Evolutionary conservation across 2,113 vertebrate genomes (phyloP).

Genomic region (Fukomys damarensis): DNA sequence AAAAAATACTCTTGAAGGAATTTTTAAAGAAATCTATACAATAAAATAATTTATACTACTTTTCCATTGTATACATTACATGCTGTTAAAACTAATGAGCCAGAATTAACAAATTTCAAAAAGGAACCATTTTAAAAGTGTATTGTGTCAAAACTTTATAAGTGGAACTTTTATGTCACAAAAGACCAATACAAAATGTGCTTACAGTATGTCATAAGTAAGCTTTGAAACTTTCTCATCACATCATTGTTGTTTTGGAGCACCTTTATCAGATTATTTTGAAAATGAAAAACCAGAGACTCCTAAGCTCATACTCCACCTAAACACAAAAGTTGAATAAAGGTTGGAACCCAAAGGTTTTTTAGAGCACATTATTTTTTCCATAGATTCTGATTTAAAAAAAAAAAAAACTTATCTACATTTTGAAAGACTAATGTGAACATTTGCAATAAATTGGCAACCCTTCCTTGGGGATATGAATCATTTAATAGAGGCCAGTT

Average conservation of each 20-base stretch:
- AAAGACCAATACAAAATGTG: neutral
- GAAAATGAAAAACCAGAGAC: neutral
- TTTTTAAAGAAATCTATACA: neutral
- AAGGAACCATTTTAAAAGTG: neutral
- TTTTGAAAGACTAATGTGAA: slow-evolving; percentile 25
- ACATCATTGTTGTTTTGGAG: neutral
- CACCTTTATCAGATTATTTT: neutral
- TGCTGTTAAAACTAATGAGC: neutral
- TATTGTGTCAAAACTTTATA: neutral
- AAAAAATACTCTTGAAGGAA: neutral
- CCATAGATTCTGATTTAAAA: neutral
- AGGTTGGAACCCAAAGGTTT: neutral
- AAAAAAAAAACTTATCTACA: neutral
- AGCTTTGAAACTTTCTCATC: neutral
- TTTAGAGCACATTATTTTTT: neutral
- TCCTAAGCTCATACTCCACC: neutral
- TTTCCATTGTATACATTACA: neutral
- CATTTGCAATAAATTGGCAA: slow-evolving; percentile 21
- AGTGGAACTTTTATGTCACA: neutral
- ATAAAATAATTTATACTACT: neutral
- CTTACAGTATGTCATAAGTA: neutral
- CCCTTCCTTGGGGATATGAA: neutral
- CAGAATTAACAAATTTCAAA: neutral
- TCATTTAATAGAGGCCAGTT: slow-evolving; percentile 22
- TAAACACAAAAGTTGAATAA: neutral